Evolutionary conservation across 1,140 invertebrate genomes (phyloP).

Genomic region (Sycophila sp.): DNA sequence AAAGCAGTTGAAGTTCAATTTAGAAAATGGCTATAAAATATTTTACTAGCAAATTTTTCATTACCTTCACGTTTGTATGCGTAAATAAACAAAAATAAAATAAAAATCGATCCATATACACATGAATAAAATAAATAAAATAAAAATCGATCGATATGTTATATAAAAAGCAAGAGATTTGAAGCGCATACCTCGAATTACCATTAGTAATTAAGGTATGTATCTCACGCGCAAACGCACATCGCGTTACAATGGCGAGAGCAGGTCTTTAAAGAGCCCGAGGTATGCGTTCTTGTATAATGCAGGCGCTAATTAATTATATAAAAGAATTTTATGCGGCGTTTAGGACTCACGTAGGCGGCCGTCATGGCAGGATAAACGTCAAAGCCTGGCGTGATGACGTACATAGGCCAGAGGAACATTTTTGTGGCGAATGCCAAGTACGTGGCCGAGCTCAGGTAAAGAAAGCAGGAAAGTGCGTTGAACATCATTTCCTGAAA

Average conservation of each 20-base stretch:
- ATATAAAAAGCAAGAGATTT: no score
- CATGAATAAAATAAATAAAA: no score
- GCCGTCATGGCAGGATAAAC: constrained; percentile 86
- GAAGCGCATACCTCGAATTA: no score
- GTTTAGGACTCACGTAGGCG: constrained; percentile 76
- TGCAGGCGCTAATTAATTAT: not conserved
- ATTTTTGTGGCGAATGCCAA: constrained; percentile 80
- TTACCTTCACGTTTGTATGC: no score
- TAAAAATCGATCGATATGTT: no score
- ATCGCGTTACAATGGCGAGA: not conserved
- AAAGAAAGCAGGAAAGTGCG: constrained; percentile 76
- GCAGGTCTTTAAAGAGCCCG: not conserved
- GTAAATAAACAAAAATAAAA: no score
- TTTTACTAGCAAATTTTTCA: no score
- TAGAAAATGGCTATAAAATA: no score
- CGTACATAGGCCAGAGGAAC: constrained; percentile 74
- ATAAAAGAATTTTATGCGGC: no score
- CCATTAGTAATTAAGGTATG: no score
- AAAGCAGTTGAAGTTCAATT: no score
- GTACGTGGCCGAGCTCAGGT: constrained; percentile 78
- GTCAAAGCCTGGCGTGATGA: constrained; percentile 70
- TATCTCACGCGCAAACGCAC: not conserved
- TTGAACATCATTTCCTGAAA: constrained; percentile 84
- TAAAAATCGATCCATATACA: no score
- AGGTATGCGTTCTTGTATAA: not conserved